Conservation (phyloP, 2,797 vertebrate genomes). For the Sciurus vulgaris region DNA sequence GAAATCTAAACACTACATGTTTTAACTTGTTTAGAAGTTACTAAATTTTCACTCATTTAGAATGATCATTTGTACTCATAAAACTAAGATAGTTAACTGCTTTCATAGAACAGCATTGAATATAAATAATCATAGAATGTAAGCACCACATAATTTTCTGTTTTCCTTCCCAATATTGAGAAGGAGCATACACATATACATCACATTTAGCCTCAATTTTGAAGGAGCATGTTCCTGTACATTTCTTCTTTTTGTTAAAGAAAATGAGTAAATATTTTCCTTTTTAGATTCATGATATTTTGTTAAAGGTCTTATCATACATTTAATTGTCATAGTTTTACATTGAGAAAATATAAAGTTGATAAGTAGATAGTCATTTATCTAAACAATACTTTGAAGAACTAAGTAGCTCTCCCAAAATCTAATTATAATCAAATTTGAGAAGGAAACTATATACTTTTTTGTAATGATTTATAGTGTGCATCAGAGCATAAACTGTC, state of each 20-base stretch:
- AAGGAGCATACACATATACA: background rate
- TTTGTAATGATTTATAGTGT: background rate
- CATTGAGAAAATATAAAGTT: background rate
- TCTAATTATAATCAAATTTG: background rate
- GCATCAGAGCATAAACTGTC: background rate
- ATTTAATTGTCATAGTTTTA: background rate
- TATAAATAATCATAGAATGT: background rate
- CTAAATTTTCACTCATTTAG: background rate
- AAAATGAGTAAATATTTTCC: background rate
- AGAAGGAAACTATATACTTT: background rate
- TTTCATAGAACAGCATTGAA: background rate
- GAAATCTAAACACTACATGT: background rate
- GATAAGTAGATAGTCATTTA: background rate
- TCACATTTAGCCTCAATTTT: background rate
- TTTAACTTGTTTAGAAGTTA: background rate
- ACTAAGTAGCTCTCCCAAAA: background rate
- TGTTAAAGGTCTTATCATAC: background rate
- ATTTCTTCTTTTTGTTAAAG: background rate
- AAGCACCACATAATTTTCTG: background rate
- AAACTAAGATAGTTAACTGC: background rate
- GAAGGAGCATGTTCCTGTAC: background rate
- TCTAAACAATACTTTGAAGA: background rate
- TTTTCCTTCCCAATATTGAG: background rate
- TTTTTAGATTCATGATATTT: background rate
- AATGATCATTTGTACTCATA: background rate